Evolutionary conservation across 2,113 vertebrate genomes (phyloP).

Genomic region (Mesitornis unicolor): DNA sequence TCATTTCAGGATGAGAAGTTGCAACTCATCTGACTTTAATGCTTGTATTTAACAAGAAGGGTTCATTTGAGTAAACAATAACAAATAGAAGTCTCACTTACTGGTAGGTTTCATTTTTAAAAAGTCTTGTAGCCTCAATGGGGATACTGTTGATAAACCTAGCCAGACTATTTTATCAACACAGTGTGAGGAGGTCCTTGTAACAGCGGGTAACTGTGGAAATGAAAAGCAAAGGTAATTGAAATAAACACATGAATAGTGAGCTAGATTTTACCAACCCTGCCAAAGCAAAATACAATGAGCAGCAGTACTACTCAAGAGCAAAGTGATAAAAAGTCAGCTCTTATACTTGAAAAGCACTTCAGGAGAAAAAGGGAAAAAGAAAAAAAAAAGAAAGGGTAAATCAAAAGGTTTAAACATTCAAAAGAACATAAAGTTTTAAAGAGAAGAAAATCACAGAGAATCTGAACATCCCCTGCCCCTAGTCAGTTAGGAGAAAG

Average conservation of each 20-base stretch:
- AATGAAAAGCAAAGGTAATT: not conserved
- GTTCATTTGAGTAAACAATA: not conserved
- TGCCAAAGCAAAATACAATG: not conserved
- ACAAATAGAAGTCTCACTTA: not conserved
- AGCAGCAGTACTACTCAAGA: not conserved
- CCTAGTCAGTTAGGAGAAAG: not conserved
- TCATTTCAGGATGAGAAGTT: not conserved
- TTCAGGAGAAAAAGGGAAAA: not conserved
- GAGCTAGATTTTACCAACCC: not conserved
- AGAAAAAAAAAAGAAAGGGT: too few relatives aligned
- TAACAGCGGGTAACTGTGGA: not conserved
- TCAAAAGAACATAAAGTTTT: not conserved
- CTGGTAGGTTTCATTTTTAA: not conserved
- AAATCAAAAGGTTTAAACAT: not conserved
- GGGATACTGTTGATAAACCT: not conserved
- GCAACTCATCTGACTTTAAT: not conserved
- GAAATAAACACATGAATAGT: not conserved
- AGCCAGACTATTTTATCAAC: not conserved
- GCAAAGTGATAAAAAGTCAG: not conserved
- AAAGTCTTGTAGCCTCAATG: not conserved
- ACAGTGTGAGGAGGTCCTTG: not conserved
- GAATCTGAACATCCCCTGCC: not conserved
- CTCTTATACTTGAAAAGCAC: not conserved
- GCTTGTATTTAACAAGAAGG: not conserved
- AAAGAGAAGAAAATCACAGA: not conserved